Conservation (phyloP, 2,888 invertebrate genomes). For the Morinoia aosen region DNA sequence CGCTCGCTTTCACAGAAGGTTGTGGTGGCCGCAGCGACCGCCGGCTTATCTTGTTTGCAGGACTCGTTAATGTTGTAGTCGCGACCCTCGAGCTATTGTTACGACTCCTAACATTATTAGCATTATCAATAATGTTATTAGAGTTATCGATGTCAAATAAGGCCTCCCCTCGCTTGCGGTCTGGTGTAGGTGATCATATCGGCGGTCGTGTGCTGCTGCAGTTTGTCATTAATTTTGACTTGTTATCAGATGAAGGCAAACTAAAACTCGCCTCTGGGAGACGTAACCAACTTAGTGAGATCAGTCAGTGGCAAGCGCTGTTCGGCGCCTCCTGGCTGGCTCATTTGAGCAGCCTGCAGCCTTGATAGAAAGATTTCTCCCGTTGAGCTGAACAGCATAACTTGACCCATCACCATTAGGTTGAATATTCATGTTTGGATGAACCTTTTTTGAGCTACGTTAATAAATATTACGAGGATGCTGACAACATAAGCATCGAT, state of each 20-base stretch:
- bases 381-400: not conserved
- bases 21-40: not conserved
- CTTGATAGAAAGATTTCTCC: too few relatives aligned
- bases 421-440: not conserved
- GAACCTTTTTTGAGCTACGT: not conserved
- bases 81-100: not conserved
- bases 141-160: slow-evolving; percentile 43
- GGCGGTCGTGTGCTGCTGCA: not conserved
- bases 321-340: not conserved
- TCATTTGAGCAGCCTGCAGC: not conserved
- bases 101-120: slow-evolving; percentile 15
- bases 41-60: slow-evolving; percentile 26
- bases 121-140: slow-evolving; percentile 43
- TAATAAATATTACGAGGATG: not conserved
- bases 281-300: not conserved
- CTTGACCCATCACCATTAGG: not conserved
- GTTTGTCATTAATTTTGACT: slow-evolving; percentile 21
- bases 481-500: not conserved
- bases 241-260: slow-evolving; percentile 2
- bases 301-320: not conserved
- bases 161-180: slow-evolving; percentile 29
- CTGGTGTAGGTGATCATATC: slow-evolving; percentile 8
- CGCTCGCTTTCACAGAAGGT: not conserved
- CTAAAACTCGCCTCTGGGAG: not conserved
- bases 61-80: slow-evolving; percentile 15